These are phyloP conservation scores for Nasonia vitripennis DNA, from an alignment of 1,140 invertebrate species.

Conservation along the genomic window DNA sequence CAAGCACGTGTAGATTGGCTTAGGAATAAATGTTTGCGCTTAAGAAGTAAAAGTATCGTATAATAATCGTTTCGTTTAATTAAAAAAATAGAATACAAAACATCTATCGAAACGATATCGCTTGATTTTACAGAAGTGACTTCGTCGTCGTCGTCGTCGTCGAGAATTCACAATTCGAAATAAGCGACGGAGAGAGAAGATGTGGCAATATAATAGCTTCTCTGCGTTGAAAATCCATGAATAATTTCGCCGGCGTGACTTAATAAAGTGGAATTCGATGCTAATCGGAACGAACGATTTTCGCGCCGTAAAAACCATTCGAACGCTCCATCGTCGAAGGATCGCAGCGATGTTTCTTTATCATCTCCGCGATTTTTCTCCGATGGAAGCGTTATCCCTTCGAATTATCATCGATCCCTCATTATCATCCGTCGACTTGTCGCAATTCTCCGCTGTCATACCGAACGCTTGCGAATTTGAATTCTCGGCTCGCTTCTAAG, in stretches of 20 bases:
- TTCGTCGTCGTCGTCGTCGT: not conserved
- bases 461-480: no score
- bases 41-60: not conserved
- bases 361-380: not conserved
- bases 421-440: not conserved
- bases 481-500: no score
- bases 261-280: constrained; percentile 19
- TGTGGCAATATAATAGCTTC: not conserved
- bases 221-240: constrained; percentile 13
- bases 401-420: constrained; percentile 6
- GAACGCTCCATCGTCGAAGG: not conserved
- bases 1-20: not conserved
- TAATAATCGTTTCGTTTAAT: not conserved
- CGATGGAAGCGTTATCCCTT: not conserved
- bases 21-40: not conserved
- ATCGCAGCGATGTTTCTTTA: not conserved
- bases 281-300: constrained; percentile 15
- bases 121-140: not conserved
- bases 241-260: constrained; percentile 20
- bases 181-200: not conserved
- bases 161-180: not conserved
- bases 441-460: no score
- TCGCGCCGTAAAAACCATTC: constrained; percentile 18
- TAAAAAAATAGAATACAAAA: not conserved
- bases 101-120: not conserved